Evolutionary conservation across 2,797 vertebrate species (phyloP), one percentile per base, ranked within the genome.

Genomic region (Myotis daubentonii): DNA sequence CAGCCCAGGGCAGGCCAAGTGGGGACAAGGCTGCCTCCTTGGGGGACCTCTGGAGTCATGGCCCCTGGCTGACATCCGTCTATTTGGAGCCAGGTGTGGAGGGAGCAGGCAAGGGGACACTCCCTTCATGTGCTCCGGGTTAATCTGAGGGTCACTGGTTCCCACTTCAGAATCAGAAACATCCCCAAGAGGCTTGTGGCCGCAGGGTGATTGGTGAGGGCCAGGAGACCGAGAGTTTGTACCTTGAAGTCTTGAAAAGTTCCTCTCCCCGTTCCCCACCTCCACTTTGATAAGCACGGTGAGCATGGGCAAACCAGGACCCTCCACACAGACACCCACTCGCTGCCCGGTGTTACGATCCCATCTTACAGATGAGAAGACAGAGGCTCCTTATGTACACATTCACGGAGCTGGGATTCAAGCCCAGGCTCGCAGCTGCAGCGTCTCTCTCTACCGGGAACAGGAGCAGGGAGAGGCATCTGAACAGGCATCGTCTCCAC

Each of bases 321-420:
- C 0, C 0, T 6, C 20, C 23, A 0, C 20, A 28, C 5, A 36
- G 25, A 20, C 3, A 3, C 33, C 47, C 12, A 13, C 33, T 1
- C 36, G 25, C 15, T 19, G n/a, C 62, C 17, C 23, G 1, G 36
- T 3, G 4, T 1, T 5, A 1, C 11, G 65, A 25, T 1, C 62
- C 38, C 89, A 20, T 89, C 85, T 49, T 6, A 57, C n/a, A 51
- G 78, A 36, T 9, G 30, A 33, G 47, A 53, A 87, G 78, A 71
- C 41, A 22, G 72, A 57, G 83, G 11, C 33, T 71, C 65, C 30
- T 68, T 13, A 12, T 0, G 41, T 49, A 10, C 19, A 28, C 0
- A 17, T 22, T 4, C 12, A 3, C 17, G 0, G 28, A 55, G 55
- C 25, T 47, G 86, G 22, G 8, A 15, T 53, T 55, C 80, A 1